phyloP scores from a whole-genome alignment of 2,113 vertebrate genomes.

The Pelvicachromis taeniatus region DNA sequence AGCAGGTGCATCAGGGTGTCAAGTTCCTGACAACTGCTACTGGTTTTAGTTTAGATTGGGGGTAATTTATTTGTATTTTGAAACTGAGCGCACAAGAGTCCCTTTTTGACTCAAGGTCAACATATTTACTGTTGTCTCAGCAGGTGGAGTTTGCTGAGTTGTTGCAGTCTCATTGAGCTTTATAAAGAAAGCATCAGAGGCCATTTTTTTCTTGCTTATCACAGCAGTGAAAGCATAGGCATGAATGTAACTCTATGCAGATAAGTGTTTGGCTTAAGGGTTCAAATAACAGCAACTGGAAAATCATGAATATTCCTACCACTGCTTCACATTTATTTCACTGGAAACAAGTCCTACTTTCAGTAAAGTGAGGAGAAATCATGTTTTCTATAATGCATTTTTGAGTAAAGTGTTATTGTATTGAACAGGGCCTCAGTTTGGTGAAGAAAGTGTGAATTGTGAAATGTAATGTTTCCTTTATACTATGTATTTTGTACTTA shows the following conservation, averaged over 20 bases:
- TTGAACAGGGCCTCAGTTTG: background rate
- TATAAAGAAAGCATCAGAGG: background rate
- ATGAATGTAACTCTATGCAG: background rate
- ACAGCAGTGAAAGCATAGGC: background rate
- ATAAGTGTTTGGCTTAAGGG: background rate
- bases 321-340: background rate
- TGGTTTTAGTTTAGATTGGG: background rate
- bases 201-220: background rate
- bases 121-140: background rate
- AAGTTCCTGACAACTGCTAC: constrained; percentile 1
- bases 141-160: background rate
- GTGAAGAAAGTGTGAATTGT: background rate
- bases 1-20: constrained; percentile 36
- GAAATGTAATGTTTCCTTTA: background rate
- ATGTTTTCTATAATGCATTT: background rate
- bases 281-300: background rate
- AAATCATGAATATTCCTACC: background rate
- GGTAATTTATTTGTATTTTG: background rate
- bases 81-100: background rate
- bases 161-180: background rate
- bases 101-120: background rate
- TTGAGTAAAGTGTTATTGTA: background rate
- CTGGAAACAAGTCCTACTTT: background rate
- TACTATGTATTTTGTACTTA: background rate
- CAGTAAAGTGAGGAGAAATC: background rate